Evolutionary conservation across 2,113 vertebrate species (phyloP).

Genomic region (Chascanopsetta lugubris): DNA sequence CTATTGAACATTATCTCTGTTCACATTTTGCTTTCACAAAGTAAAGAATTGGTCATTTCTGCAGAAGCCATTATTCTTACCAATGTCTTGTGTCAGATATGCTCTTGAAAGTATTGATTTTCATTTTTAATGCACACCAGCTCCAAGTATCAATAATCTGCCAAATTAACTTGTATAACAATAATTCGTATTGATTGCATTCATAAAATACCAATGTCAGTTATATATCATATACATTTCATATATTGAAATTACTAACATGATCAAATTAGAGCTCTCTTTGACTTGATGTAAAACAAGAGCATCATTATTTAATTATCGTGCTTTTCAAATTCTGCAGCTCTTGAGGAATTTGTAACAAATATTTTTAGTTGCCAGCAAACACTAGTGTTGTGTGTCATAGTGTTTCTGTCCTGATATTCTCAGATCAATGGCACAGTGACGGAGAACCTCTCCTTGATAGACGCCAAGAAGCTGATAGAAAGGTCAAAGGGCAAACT

Average conservation of each 20-base stretch:
- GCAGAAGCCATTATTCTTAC: background rate
- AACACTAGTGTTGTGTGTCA: background rate
- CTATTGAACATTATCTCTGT: background rate
- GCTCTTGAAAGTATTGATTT: too few relatives aligned
- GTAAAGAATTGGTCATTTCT: background rate
- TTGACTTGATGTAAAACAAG: background rate
- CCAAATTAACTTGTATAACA: too few relatives aligned
- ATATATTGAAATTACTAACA: too few relatives aligned
- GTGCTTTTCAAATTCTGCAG: conserved; percentile 2
- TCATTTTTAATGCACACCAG: too few relatives aligned
- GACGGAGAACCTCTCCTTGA: conserved; percentile 98
- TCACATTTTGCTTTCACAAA: background rate
- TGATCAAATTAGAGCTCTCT: too few relatives aligned
- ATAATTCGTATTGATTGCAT: too few relatives aligned
- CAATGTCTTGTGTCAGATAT: conserved; percentile 10
- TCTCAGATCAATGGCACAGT: conserved; percentile 98
- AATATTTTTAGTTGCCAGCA: background rate
- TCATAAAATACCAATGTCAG: too few relatives aligned
- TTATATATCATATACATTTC: too few relatives aligned
- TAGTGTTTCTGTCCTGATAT: conserved; percentile 8
- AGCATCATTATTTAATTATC: background rate
- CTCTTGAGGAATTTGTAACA: background rate
- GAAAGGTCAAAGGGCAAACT: conserved; percentile 99
- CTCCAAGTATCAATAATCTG: too few relatives aligned
- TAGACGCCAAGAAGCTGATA: conserved; percentile 98